Percentiles rank a stretch among this genome's conserved stretches.
Conservation (phyloP, 2,888 invertebrate genomes). For the Agonum fuliginosum region DNA sequence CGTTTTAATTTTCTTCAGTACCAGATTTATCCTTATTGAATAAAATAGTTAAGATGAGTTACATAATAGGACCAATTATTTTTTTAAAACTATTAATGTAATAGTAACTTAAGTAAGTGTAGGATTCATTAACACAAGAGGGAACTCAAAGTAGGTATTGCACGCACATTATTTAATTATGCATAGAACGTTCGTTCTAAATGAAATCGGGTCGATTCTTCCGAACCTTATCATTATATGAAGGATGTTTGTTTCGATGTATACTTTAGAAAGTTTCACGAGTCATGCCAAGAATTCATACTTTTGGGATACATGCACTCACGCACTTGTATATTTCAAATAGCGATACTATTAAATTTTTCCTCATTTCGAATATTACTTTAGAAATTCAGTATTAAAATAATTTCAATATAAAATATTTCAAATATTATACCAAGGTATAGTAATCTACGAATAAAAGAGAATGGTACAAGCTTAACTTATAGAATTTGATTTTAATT, state of each 20-base stretch:
- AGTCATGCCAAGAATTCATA: slow-evolving; percentile 36
- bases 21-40: too few relatives aligned
- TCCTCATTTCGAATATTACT: too few relatives aligned
- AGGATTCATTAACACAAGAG: neutral
- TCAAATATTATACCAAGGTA: neutral
- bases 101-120: neutral
- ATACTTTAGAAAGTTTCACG: slow-evolving; percentile 25
- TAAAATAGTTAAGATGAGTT: too few relatives aligned
- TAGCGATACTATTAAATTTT: too few relatives aligned
- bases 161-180: slow-evolving; percentile 3
- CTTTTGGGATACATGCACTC: slow-evolving; percentile 36
- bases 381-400: too few relatives aligned
- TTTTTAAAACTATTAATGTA: slow-evolving; percentile 4
- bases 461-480: neutral
- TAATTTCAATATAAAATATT: neutral
- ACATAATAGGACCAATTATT: too few relatives aligned
- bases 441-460: neutral
- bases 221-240: slow-evolving; percentile 43
- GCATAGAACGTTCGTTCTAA: slow-evolving; percentile 30
- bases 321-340: neutral
- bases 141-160: neutral
- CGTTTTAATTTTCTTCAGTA: too few relatives aligned
- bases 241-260: slow-evolving; percentile 29
- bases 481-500: too few relatives aligned
- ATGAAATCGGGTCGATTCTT: slow-evolving; percentile 42